Conservation (phyloP, 2,113 vertebrate species). For the Pteruthius melanotis region DNA sequence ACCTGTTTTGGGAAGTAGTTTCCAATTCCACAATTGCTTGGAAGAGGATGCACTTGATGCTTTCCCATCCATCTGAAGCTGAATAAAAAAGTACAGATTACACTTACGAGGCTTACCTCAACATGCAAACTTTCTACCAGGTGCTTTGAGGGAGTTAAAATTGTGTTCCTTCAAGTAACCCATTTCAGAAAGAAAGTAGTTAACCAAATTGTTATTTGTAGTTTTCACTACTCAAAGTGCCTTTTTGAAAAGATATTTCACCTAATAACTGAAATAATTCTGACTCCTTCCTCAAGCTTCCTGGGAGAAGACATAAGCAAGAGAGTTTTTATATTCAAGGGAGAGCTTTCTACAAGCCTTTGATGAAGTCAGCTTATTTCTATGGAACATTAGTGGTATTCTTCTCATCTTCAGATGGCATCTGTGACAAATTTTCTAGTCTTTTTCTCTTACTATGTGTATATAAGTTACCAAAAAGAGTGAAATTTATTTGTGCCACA, state of each 20-base stretch:
- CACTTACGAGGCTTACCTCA: background rate
- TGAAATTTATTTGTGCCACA: background rate
- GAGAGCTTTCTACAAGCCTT: background rate
- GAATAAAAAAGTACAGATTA: background rate
- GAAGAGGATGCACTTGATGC: background rate
- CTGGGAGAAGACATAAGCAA: background rate
- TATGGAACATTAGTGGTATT: background rate
- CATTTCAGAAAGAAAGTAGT: background rate
- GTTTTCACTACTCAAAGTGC: background rate
- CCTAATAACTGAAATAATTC: background rate
- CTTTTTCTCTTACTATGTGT: background rate
- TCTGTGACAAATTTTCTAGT: background rate
- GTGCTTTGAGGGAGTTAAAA: background rate
- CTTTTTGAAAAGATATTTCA: background rate
- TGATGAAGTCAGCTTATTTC: background rate
- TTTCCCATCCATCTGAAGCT: background rate
- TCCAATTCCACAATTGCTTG: background rate
- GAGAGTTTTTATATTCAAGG: background rate
- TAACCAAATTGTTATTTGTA: background rate
- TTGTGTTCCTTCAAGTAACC: background rate
- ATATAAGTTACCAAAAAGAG: background rate
- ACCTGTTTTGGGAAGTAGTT: background rate
- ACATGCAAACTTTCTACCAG: background rate
- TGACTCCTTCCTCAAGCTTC: background rate
- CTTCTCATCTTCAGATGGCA: background rate